Percentiles rank a stretch among this genome's conserved stretches.
Conservation (phyloP, 2,888 invertebrate species). For the Parasteatoda lunata region DNA sequence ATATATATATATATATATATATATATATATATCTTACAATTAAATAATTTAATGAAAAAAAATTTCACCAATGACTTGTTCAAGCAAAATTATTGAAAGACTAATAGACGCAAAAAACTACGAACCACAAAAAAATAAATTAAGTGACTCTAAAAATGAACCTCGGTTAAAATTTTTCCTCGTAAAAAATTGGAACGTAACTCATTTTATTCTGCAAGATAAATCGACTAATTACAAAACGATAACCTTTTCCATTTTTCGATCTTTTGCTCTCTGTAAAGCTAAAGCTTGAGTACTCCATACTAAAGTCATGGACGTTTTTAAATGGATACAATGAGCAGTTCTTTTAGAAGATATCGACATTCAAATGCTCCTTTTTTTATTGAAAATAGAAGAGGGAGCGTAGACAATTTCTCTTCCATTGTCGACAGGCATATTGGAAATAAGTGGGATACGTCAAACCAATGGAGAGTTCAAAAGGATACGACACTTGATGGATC, state of each 20-base stretch:
- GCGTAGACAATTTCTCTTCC: conserved; percentile 9
- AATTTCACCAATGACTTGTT: too few species aligned
- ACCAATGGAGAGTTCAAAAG: conserved; percentile 18
- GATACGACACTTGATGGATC: conserved; percentile 50
- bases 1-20: too few species aligned
- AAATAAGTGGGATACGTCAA: conserved; percentile 49
- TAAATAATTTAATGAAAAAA: too few species aligned
- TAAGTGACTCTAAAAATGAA: too few species aligned
- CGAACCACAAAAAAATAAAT: too few species aligned
- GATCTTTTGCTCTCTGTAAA: too few species aligned
- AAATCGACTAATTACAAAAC: not conserved
- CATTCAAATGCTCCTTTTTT: conserved; percentile 29
- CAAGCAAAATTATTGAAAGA: too few species aligned
- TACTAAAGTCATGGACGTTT: not conserved
- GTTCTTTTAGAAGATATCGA: conserved; percentile 7
- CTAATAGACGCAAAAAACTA: too few species aligned
- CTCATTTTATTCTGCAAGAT: not conserved
- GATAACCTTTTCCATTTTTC: too few species aligned
- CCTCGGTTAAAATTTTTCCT: too few species aligned
- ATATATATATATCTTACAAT: too few species aligned
- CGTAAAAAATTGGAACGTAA: not conserved
- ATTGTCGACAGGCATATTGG: conserved; percentile 45
- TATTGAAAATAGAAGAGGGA: conserved; percentile 14
- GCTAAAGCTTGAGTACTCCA: not conserved
- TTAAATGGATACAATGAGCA: not conserved